phyloP scores from a whole-genome alignment of 2,113 vertebrate species.

The Collichthys lucidus region DNA sequence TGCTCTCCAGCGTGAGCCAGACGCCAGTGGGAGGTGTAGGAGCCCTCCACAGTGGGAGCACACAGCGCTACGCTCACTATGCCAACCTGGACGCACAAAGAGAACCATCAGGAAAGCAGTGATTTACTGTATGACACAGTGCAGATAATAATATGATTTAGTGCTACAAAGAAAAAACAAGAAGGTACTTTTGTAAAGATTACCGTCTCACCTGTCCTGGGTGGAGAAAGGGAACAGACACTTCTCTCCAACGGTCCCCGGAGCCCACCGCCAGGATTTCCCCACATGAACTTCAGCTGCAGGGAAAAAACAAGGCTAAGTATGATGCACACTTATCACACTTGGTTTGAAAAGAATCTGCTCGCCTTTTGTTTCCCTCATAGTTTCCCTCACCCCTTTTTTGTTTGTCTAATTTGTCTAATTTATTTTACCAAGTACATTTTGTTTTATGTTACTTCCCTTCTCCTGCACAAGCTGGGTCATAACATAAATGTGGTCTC shows the following conservation, averaged over 20 bases:
- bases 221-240: slow-evolving; percentile 91
- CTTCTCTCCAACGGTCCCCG: slow-evolving; percentile 89
- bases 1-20: slow-evolving; percentile 94
- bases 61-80: slow-evolving; percentile 95
- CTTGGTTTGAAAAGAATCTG: too few species aligned
- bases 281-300: slow-evolving; percentile 99
- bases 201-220: slow-evolving; percentile 85
- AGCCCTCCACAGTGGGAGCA: slow-evolving; percentile 91
- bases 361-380: too few species aligned
- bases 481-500: too few species aligned
- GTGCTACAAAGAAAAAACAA: not conserved
- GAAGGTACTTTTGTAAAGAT: too few species aligned
- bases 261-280: slow-evolving; percentile 93
- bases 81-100: slow-evolving; percentile 82
- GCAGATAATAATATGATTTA: not conserved
- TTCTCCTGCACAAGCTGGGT: too few species aligned
- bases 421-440: too few species aligned
- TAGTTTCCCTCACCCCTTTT: too few species aligned
- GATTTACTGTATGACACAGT: too few species aligned
- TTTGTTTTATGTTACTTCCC: too few species aligned
- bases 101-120: not conserved
- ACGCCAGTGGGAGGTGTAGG: slow-evolving; percentile 98
- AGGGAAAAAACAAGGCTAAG: slow-evolving; percentile 14
- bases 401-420: too few species aligned
- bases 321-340: not conserved